A percentile compares a stretch with the other conserved stretches of the same genome.
Evolutionary conservation across 1,140 invertebrate species (phyloP).

Genomic region (Campoletis sonorensis): DNA sequence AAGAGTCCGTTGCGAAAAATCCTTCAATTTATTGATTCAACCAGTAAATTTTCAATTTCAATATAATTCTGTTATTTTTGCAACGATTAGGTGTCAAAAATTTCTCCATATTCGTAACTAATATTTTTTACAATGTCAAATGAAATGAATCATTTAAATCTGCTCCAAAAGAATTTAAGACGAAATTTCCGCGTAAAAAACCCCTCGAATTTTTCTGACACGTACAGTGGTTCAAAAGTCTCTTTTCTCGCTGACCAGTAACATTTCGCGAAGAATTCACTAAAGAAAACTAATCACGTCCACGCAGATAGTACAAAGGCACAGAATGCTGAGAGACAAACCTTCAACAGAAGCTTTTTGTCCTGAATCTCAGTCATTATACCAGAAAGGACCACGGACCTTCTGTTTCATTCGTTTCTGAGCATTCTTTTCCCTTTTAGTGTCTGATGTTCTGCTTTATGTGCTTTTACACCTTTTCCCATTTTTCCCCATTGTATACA

Average conservation of each 20-base stretch:
- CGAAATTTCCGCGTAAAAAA: no score
- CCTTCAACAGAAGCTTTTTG: neutral
- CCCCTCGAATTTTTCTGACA: no score
- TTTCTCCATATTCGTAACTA: no score
- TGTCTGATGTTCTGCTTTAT: neutral
- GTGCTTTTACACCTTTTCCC: neutral
- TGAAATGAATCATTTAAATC: no score
- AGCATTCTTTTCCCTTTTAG: conserved; percentile 6
- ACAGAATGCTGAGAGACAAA: neutral
- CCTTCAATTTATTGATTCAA: no score
- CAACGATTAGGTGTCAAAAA: no score
- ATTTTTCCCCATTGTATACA: neutral
- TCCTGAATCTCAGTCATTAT: neutral
- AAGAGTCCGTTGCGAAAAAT: neutral
- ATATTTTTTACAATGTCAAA: no score
- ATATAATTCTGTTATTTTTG: no score
- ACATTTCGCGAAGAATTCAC: neutral
- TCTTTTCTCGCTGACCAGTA: no score
- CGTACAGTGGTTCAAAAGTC: no score
- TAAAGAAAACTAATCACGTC: neutral
- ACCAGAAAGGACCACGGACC: neutral
- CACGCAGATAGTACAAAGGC: neutral
- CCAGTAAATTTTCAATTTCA: no score
- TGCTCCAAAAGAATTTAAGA: no score
- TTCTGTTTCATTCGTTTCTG: neutral